Base-by-base conservation (phyloP, 2,113 vertebrate genomes). In the Brachyhypopomus occidentalis region DNA sequence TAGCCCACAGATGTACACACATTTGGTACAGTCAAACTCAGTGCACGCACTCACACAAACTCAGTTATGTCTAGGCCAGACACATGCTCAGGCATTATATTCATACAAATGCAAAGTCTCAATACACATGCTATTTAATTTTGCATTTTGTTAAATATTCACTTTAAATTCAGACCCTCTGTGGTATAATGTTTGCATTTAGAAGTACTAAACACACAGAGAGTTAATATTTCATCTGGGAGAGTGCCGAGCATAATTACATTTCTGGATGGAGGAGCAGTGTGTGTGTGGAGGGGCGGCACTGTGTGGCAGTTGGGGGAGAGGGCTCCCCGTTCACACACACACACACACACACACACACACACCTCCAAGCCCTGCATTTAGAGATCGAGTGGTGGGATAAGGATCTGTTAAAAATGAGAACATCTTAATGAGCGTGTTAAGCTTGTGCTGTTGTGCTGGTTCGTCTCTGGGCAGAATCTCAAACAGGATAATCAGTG, bases 191-290 rank as follows among this genome's bases (percentile, higher is more conserved):
- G 56, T 72, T 82, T 78, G 75, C 81, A 63, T 56, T 66, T 36
- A 22, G 69, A 25, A 67, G 45, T 66, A 56, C 69, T 64, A 78
- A 83, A 83, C 60, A 78, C 45, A 74, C 79, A 64, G 38, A 25
- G 56, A 58, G 75, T 78, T 72, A 83, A 83, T 78, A 78, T 83
- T 78, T 83, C 34, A 78, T 77, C 69, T 38, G 74, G 58, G 62
- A 52, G 75, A 66, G 23, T 66, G 38, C 41, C 11, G 60, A 30
- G 62, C 16, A 64, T 48, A 63, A 64, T 77, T 70, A 69, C 17
- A 69, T 11, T 69, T 41, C 66, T 41, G 36, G 55, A 30, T 17
- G 2, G 34, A 71, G 36, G 4, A 60, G 34, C 55, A 45, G 67
- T 38, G 34, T 38, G 7, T 38, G 7, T 79, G 55, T 14, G 34